phyloP scores from a whole-genome alignment of 1,140 invertebrate genomes.

The Bicyclus anynana region DNA sequence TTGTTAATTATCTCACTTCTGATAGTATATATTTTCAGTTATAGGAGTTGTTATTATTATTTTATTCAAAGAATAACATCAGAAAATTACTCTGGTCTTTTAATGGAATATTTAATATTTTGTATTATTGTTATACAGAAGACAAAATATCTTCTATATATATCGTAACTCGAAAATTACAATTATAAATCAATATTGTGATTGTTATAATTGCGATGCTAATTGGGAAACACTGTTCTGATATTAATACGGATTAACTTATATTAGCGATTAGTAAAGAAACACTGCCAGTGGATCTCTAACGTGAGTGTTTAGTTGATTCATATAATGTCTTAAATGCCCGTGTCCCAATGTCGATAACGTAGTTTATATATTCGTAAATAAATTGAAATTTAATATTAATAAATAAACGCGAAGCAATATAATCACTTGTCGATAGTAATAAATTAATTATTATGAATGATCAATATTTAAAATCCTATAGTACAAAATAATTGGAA shows the following conservation, averaged over 20 bases:
- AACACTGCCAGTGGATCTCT: constrained; percentile 4
- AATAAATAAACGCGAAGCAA: neutral
- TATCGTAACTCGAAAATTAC: too few species aligned
- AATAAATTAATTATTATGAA: neutral
- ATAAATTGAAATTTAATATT: neutral
- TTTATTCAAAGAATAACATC: too few species aligned
- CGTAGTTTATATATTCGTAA: neutral
- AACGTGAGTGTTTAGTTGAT: constrained; percentile 1
- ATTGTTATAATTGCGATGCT: too few species aligned
- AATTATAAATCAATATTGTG: too few species aligned
- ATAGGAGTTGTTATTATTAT: too few species aligned
- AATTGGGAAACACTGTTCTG: neutral
- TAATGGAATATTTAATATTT: too few species aligned
- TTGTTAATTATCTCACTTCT: too few species aligned
- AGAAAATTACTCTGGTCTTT: too few species aligned
- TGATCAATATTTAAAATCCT: constrained; percentile 3
- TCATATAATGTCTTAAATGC: neutral
- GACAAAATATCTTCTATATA: too few species aligned
- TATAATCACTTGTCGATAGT: neutral
- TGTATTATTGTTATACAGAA: too few species aligned
- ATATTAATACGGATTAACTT: neutral
- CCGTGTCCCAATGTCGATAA: neutral
- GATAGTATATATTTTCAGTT: too few species aligned
- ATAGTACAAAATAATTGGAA: constrained; percentile 3
- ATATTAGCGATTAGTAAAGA: neutral